These are phyloP conservation scores for Cantharis rufa DNA, from an alignment of 2,888 invertebrate genomes.

Conservation along the genomic window DNA sequence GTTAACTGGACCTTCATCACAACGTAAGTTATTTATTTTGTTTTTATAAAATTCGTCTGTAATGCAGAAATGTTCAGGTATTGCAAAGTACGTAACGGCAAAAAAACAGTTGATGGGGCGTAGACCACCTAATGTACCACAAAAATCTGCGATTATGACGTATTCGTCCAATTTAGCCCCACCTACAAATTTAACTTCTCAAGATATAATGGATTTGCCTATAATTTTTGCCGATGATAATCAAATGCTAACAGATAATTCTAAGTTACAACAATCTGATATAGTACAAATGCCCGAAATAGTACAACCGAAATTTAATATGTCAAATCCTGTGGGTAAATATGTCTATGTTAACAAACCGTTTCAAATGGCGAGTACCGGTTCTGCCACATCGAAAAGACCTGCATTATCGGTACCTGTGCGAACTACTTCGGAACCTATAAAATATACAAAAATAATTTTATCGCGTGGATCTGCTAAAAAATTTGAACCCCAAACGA, in stretches of 20 bases:
- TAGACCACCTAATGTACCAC: conserved; percentile 39
- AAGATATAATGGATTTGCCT: conserved; percentile 67
- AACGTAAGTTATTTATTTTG: conserved; percentile 13
- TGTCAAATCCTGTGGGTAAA: conserved; percentile 32
- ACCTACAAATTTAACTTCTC: conserved; percentile 57
- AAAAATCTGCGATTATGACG: conserved; percentile 33
- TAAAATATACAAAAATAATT: conserved; percentile 60
- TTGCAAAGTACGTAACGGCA: conserved; percentile 49
- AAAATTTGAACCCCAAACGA: conserved; percentile 32
- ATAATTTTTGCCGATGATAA: conserved; percentile 68
- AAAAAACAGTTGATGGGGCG: conserved; percentile 48
- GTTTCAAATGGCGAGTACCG: conserved; percentile 28
- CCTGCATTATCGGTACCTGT: conserved; percentile 28
- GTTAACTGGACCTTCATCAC: background rate
- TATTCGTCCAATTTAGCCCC: conserved; percentile 43
- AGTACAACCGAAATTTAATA: conserved; percentile 3
- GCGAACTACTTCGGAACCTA: conserved; percentile 31
- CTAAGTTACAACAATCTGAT: conserved; percentile 33
- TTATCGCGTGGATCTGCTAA: conserved; percentile 53
- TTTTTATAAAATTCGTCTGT: background rate
- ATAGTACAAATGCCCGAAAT: conserved; percentile 13
- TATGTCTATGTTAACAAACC: conserved; percentile 40
- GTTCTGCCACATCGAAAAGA: conserved; percentile 29
- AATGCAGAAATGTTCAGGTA: conserved; percentile 33
- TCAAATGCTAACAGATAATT: conserved; percentile 45